Evolutionary conservation across 1,140 invertebrate species (phyloP), one percentile per base, ranked within the genome.

Genomic region (Platyscapa corneri): DNA sequence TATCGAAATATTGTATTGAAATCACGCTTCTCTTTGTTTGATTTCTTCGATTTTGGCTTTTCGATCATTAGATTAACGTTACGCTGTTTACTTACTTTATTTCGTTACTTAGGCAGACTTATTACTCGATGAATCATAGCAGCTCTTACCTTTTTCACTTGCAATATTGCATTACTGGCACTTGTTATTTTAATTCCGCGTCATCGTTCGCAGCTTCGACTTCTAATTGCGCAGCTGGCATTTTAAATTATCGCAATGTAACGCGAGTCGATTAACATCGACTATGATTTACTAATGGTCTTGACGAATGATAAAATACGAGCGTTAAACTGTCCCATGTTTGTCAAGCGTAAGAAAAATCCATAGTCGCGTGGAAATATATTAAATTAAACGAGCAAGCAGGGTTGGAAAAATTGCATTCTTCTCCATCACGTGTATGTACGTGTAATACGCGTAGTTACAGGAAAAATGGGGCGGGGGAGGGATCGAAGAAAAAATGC

Each of bases 1-100:
- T 64, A 81, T 75, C 46, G 76, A 16, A n/a, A 82, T 85, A 76
- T 67, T 56, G 72, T 60, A 85, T 85, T 82, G 72, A 77, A 82
- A 85, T 76, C 78, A 85, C 70, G 78, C 77, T 32, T 60, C 42
- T 75, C 42, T 75, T 8, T 64, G 30, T 81, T 85, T 76, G 70
- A 65, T 67, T 82, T 76, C 70, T n/a, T 72, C 67, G 72, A 75
- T 81, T 82, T 76, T 53, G 14, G 16, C 42, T 0, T 14, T 77
- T 75, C 70, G 30, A 64, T 72, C 65, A 42, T 76, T 76, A 20
- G 37, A 70, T 77, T 67, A 77, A 83, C 30, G 74, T 46, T 72
- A 74, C 12, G 74, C 32, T 27, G 37, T 70, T 81, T 70, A 53
- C 30, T 65, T 30, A 46, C 12, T n/a, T n/a, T n/a, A n/a, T n/a